Evolutionary conservation across 2,888 invertebrate genomes (phyloP).

Genomic region (Dioctria linearis): DNA sequence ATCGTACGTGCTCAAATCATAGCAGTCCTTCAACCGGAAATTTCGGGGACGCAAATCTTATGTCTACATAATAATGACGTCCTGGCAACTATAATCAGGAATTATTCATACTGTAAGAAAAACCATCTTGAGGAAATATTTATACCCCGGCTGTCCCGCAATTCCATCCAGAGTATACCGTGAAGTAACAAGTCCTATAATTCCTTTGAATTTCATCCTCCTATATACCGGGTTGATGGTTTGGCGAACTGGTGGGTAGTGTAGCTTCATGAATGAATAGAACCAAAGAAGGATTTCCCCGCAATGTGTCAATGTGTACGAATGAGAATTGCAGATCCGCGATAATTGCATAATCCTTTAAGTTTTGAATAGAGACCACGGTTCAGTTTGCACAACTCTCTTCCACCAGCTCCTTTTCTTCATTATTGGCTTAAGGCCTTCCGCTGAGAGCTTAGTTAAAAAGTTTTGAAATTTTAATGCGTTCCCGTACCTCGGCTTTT

Average conservation of each 20-base stretch:
- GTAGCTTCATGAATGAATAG: not conserved
- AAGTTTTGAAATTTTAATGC: conserved; percentile 45
- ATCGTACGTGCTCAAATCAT: conserved; percentile 21
- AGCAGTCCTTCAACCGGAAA: not conserved
- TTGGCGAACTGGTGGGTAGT: not conserved
- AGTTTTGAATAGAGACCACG: conserved; percentile 14
- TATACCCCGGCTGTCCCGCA: not conserved
- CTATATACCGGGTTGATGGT: not conserved
- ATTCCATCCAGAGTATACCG: not conserved
- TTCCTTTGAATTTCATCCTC: not conserved
- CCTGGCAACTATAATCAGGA: not conserved
- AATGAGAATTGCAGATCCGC: conserved; percentile 30
- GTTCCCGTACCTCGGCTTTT: conserved; percentile 10
- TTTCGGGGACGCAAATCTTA: not conserved
- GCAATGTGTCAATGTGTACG: conserved; percentile 12
- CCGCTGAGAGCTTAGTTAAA: conserved; percentile 34
- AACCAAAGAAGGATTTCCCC: not conserved
- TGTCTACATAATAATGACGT: not conserved
- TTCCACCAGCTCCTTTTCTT: not conserved
- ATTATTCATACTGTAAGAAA: not conserved
- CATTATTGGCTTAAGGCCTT: conserved; percentile 1
- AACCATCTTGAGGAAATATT: conserved; percentile 1
- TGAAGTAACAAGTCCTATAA: conserved; percentile 36
- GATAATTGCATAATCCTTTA: conserved; percentile 47
- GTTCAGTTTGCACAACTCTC: not conserved